A percentile compares a stretch with the other conserved stretches of the same genome.
Conservation (phyloP, 2,888 invertebrate genomes). For the Agrotis segetum region DNA sequence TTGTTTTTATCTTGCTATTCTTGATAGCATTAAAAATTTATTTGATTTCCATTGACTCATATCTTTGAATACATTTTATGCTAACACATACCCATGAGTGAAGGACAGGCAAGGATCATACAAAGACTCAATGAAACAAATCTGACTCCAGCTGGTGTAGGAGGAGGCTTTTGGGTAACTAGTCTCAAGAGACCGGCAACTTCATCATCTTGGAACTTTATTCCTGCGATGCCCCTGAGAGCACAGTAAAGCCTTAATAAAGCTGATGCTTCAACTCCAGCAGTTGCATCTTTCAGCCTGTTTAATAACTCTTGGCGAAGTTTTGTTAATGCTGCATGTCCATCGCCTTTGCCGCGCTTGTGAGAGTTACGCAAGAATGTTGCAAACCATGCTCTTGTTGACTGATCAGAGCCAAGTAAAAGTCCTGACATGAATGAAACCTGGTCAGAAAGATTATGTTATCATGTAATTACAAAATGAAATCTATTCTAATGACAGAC, state of each 20-base stretch:
- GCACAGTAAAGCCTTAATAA: conserved; percentile 97
- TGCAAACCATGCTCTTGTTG: conserved; percentile 97
- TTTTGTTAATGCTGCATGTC: conserved; percentile 92
- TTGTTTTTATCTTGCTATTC: background rate
- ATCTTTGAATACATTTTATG: background rate
- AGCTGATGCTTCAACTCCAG: conserved; percentile 96
- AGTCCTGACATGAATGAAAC: conserved; percentile 97
- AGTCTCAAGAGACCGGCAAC: conserved; percentile 95
- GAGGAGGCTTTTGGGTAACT: conserved; percentile 96
- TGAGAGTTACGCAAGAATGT: conserved; percentile 97
- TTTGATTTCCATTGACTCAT: no score
- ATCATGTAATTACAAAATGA: background rate
- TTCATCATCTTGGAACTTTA: conserved; percentile 98
- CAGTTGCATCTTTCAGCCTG: conserved; percentile 93
- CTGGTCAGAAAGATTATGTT: conserved; percentile 70
- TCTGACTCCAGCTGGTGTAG: conserved; percentile 97
- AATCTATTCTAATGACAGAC: background rate
- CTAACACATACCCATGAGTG: conserved; percentile 92
- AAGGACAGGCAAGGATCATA: conserved; percentile 98
- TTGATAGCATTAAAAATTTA: no score
- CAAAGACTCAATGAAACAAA: conserved; percentile 98
- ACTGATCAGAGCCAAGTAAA: conserved; percentile 97
- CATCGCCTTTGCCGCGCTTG: conserved; percentile 94
- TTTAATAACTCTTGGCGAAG: conserved; percentile 95
- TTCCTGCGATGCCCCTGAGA: conserved; percentile 97